phyloP scores from a whole-genome alignment of 2,797 vertebrate species.

The Semaprochilodus insignis region DNA sequence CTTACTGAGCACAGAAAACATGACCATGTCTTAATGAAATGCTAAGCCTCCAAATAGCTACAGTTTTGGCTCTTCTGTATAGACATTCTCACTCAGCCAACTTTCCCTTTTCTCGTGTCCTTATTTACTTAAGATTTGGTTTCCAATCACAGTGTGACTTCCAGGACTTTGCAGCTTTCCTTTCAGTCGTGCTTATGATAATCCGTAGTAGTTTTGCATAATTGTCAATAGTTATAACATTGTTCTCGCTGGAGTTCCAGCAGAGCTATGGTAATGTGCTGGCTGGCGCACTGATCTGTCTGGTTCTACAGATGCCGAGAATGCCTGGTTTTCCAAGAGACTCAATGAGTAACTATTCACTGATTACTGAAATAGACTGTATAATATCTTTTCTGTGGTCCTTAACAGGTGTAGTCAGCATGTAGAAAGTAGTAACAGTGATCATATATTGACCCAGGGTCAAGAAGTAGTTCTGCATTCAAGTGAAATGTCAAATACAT shows the following conservation, averaged over 20 bases:
- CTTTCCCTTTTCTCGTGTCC: not conserved
- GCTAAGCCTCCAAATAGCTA: slow-evolving; percentile 16
- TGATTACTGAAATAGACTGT: not conserved
- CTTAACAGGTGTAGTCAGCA: not conserved
- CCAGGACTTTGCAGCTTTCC: not conserved
- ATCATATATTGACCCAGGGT: not conserved
- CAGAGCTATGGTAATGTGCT: slow-evolving; percentile 11
- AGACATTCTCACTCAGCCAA: slow-evolving; percentile 13
- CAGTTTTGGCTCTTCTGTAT: slow-evolving; percentile 32
- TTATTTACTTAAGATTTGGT: not conserved
- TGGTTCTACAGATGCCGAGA: not conserved
- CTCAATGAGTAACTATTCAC: not conserved
- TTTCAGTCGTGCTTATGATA: not conserved
- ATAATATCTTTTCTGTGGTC: not conserved
- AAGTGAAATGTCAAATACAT: not conserved
- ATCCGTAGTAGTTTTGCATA: slow-evolving; percentile 16
- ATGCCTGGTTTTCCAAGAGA: not conserved
- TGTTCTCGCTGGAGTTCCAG: not conserved
- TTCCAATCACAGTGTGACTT: not conserved
- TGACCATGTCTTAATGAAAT: slow-evolving; percentile 43
- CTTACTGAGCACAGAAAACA: slow-evolving; percentile 45
- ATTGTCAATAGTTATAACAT: slow-evolving; percentile 20
- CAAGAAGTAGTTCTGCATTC: not conserved
- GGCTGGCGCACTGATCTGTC: not conserved
- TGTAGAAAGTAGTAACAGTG: not conserved